Conservation (phyloP, 2,888 invertebrate genomes). For the Brenthis daphne region DNA sequence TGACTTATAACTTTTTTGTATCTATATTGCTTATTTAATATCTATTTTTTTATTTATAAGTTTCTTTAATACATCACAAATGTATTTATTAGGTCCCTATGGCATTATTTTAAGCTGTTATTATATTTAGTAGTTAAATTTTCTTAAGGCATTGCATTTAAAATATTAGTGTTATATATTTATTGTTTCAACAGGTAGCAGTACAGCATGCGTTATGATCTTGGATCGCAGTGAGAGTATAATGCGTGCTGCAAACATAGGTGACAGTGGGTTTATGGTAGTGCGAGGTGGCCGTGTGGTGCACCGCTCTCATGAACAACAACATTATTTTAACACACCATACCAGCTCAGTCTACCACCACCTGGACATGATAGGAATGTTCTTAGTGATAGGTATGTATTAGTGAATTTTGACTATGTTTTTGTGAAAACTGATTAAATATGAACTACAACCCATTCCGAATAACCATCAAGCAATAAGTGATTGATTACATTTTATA, state of each 20-base stretch:
- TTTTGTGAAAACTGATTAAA: too few relatives aligned
- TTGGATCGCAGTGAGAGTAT: conserved; percentile 94
- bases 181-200: conserved; percentile 88
- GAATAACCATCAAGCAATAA: too few relatives aligned
- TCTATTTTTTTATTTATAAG: too few relatives aligned
- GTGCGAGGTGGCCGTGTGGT: conserved; percentile 93
- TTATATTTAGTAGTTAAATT: neutral
- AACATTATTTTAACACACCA: conserved; percentile 99
- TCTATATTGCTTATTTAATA: too few relatives aligned
- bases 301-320: conserved; percentile 97
- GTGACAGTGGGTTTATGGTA: conserved; percentile 99
- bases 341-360: conserved; percentile 98
- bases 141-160: neutral
- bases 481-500: too few relatives aligned
- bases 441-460: too few relatives aligned
- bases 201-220: conserved; percentile 98
- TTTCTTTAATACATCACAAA: too few relatives aligned
- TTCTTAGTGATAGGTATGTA: conserved; percentile 91
- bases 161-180: neutral
- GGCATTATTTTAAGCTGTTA: too few relatives aligned
- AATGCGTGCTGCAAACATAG: conserved; percentile 97
- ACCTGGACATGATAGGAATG: conserved; percentile 92
- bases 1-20: too few relatives aligned
- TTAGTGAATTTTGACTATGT: neutral
- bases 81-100: too few relatives aligned